Base-by-base conservation (phyloP, 1,140 invertebrate genomes). In the Cyrtorhinus lividipennis region DNA sequence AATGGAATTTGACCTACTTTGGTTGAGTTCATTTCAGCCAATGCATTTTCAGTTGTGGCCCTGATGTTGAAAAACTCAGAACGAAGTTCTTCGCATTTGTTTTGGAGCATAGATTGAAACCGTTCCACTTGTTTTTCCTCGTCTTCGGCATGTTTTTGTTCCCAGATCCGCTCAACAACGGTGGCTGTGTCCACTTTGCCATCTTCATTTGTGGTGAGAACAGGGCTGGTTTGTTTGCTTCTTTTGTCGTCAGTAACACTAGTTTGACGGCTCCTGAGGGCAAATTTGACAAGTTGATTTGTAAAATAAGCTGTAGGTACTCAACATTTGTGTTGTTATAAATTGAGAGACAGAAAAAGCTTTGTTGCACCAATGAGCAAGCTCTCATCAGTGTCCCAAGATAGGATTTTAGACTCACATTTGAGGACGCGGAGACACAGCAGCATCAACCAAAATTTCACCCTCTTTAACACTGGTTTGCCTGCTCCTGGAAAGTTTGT, bases 51-150 rank as follows among this genome's bases (percentile, higher is more conserved):
- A 24, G 61, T 65, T 3, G 25, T 56, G 5, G 25, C 57, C 38
- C 46, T 62, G 3, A 65, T 65, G 2, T 62, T 45, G 24, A 57
- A 60, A 20, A 65, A 61, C 18, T 64, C 63, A 12, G 12, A 24
- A 24, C 44, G 27, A 1, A 64, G 24, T 20, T 61, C 38, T 20
- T 64, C 59, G 38, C 63, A 64, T 18, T 64, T 60, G 12, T 61
- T 22, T 20, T 53, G 48, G 5, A 53, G 8, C 8, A 53, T 53
- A 5, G 48, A 5, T 53, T 53, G 48, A 53, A 53, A 53, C 8
- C 10, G 5, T 8, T 10, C 48, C 48, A 5, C 10, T 20, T 53
- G 48, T 20, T 20, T 53, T 53, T 53, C 20, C 20, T 53, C 48
- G 48, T 53, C 20, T 5, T 53, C 48, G 8, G 48, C 8, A 20